Evolutionary conservation across 2,113 vertebrate species (phyloP), one percentile per base, ranked within the genome.

Genomic region (Oryzias woworae): DNA sequence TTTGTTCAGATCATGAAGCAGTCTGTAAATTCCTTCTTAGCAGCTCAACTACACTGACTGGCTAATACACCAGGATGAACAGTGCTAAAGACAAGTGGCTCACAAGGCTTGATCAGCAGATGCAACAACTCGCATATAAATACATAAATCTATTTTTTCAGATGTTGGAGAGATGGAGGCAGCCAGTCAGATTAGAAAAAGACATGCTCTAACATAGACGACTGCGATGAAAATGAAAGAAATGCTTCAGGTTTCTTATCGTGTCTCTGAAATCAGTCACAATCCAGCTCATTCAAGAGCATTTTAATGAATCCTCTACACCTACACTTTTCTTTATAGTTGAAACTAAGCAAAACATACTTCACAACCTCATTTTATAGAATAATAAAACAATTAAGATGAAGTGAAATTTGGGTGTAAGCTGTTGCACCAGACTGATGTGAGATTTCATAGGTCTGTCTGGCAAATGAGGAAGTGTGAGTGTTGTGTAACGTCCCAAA

Each of bases 61-160:
- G 4, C 8, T 31, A 41, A 58, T 24, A 50, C 17, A 49, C 22
- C 61, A 17, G 12, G 62, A 64, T 57, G 66, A 75, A n/a, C 50
- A 64, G 59, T n/a, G 42, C 58, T 47, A 50, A 20, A 36, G 14
- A 73, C 17, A 47, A 69, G 77, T 16, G 7, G 56, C 48, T 24
- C 23, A 65, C 43, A 44, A 58, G 49, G 53, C 53, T 71, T n/a
- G 45, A 85, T 57, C 17, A 53, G 53, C 23, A 55, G 23, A 52
- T 69, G 63, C 64, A 57, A 69, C 36, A 83, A 69, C 62, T 53
- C 62, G 36, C 31, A 56, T 77, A 66, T 13, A 36, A 69, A 41
- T 18, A 31, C 50, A 68, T 36, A 14, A 16, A 41, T 50, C 7
- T 28, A 28, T 7, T 6, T 28, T 5, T 54, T 47, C 23, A 47